Evolutionary conservation across 2,888 invertebrate genomes (phyloP), one percentile per base, ranked within the genome.

Genomic region (Abrostola triplasia): DNA sequence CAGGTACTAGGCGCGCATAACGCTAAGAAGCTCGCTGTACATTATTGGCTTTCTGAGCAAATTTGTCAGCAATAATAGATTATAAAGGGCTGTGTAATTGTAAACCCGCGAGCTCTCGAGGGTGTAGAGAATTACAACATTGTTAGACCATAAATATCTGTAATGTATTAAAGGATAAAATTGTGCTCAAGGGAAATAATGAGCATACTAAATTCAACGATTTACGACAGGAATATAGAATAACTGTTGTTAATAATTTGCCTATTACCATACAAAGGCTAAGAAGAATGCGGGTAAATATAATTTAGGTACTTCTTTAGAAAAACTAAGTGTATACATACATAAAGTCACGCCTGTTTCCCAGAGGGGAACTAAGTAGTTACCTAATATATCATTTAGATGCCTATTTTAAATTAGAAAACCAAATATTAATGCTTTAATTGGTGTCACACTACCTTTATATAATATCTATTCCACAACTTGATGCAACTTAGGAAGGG

Each of bases 21-120:
- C 12, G 11, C 6, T 11, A 37, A 35, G 42, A 40, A 56, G 42
- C 24, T 44, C 8, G 42, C 51, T 55, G 36, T 36, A 62, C 62
- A 68, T 70, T 77, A 52, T 61, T 61, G 66, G 56, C 51, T 44
- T 58, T 44, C 57, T 62, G 51, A 59, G 35, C 58, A 63, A 67
- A 73, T 71, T 69, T 62, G 64, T 72, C 58, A 69, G 65, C 11
- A 36, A 52, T 72, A 73, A 75, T 76, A 76, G 76, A 60, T 77
- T 77, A 51, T 59, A 56, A 57, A 70, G 72, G 62, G 69, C 51
- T 54, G 54, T 55, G 55, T 67, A 70, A 79, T 75, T 77, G 61
- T 60, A 59, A 56, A 56, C 56, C 59, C 67, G 12, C 38, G 65
- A 49, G 37, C 38, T 66, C 66, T 51, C 5, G 35, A 24, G 41